Evolutionary conservation across 2,797 vertebrate genomes (phyloP).

Genomic region (Cossypha dichroa): DNA sequence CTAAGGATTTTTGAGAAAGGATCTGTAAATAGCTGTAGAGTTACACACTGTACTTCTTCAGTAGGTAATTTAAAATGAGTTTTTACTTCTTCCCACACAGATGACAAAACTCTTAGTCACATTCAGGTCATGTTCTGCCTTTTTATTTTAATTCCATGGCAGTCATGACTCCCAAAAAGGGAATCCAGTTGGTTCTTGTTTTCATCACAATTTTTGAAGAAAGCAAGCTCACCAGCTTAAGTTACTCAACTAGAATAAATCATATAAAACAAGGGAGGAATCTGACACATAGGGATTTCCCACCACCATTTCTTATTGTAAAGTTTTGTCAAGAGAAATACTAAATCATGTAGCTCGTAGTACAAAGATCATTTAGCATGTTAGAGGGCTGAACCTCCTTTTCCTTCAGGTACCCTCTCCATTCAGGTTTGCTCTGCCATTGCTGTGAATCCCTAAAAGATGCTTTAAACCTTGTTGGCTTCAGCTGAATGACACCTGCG

Average conservation of each 20-base stretch:
- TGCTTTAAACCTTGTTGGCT: not conserved
- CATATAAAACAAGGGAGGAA: not conserved
- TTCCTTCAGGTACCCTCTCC: not conserved
- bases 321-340: not conserved
- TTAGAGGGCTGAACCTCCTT: not conserved
- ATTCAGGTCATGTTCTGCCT: not conserved
- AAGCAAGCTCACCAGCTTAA: not conserved
- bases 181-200: not conserved
- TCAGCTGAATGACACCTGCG: not conserved
- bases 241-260: not conserved
- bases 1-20: not conserved
- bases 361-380: not conserved
- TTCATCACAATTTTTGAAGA: not conserved
- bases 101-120: slow-evolving; percentile 24
- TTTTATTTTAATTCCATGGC: not conserved
- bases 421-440: not conserved
- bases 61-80: not conserved
- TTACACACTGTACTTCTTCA: not conserved
- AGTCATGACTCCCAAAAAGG: not conserved
- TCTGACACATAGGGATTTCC: not conserved
- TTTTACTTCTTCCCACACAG: slow-evolving; percentile 10
- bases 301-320: not conserved
- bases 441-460: not conserved
- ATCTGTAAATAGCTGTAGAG: not conserved
- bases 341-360: not conserved